Evolutionary conservation across 2,113 vertebrate species (phyloP), one percentile per base, ranked within the genome.

Genomic region (Cavia porcellus): DNA sequence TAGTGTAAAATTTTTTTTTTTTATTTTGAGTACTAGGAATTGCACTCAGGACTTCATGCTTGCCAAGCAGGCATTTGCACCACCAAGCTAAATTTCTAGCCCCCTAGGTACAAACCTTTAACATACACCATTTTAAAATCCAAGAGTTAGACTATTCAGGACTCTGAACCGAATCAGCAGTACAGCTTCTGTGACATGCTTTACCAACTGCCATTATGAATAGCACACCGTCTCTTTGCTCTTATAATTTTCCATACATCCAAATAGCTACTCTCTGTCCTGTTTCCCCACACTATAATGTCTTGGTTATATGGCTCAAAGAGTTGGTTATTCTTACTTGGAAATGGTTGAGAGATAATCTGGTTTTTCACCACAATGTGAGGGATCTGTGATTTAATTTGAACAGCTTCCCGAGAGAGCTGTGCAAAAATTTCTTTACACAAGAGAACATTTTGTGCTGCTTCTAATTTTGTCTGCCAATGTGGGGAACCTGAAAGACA

Each of bases 361-460:
- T 99, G 99, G 98, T 99, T 99, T 98, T 99, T 99, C 97, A 99
- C 99, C 35, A 99, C 99, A 82, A 99, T 99, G 98, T 99, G 99
- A 96, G 99, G 99, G 92, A 99, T 99, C 98, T 99, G 99, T 38
- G 99, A 99, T 97, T 99, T 99, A 96, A 99, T 99, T 98, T 99
- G 99, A 92, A 99, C 99, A 2, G 99, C 99, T 98, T 99, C 99
- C 45, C 99, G 99, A 77, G 99, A 99, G 38, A 99, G 98, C 97
- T 99, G 99, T 19, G 99, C 99, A 95, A 99, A 99, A 96, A 99
- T 99, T 98, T 99, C 99, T 98, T 99, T 99, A 98, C 99, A 99
- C 7, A 99, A 97, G 68, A 99, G 98, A 86, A 99, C 99, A 2
- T 99, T 99, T 97, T 99, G 99, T 55, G 99, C 99, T 0, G 99